These are phyloP conservation scores for Tenthredo amoena DNA, from an alignment of 2,888 invertebrate species.

Conservation along the genomic window DNA sequence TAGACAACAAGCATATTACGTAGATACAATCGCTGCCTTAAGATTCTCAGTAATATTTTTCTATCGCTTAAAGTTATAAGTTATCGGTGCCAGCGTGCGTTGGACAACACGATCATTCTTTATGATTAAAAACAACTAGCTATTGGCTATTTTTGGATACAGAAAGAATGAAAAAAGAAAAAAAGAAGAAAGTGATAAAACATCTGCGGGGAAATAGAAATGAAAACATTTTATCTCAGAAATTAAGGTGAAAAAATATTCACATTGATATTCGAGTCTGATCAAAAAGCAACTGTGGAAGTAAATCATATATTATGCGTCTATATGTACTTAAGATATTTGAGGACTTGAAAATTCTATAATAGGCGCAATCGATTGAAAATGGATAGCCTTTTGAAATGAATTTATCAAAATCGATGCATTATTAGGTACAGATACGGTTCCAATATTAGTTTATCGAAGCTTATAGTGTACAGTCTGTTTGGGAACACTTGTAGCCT, in stretches of 20 bases:
- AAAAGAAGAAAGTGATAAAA: background rate
- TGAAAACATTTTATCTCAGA: background rate
- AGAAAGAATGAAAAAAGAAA: background rate
- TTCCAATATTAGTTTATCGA: conserved; percentile 64
- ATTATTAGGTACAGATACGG: conserved; percentile 61
- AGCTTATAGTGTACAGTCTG: conserved; percentile 59
- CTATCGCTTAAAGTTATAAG: background rate
- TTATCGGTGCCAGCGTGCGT: background rate
- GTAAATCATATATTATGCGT: background rate
- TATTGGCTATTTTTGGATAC: background rate
- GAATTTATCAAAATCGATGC: conserved; percentile 53
- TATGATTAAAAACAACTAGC: background rate
- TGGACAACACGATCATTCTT: background rate
- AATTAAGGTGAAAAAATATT: background rate
- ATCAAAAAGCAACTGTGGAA: background rate
- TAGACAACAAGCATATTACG: background rate
- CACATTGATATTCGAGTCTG: background rate
- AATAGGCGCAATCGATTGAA: background rate
- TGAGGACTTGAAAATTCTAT: background rate
- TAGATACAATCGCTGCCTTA: background rate
- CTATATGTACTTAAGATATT: background rate
- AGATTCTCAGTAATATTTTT: background rate
- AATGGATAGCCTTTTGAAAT: conserved; percentile 8
- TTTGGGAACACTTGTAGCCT: conserved; percentile 67
- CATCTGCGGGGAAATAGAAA: background rate